A percentile compares a stretch with the other conserved stretches of the same genome.
These are phyloP conservation scores for Hephaestus fuliginosus DNA, from an alignment of 2,797 vertebrate species.

Conservation along the genomic window DNA sequence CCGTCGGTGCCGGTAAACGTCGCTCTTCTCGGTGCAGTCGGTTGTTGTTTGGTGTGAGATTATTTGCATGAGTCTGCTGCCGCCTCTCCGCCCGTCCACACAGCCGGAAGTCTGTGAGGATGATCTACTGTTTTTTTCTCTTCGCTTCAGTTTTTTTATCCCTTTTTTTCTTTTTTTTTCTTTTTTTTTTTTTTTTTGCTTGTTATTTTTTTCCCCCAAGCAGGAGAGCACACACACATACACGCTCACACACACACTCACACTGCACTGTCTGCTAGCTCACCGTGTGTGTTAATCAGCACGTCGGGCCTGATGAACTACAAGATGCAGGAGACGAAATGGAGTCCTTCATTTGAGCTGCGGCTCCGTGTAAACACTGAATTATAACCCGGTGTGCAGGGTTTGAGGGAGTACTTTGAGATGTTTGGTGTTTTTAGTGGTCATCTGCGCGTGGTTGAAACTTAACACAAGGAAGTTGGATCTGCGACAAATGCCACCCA, in stretches of 20 bases:
- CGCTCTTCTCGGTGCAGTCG: constrained; percentile 67
- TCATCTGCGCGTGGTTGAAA: background rate
- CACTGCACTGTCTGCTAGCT: constrained; percentile 43
- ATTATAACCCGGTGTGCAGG: background rate
- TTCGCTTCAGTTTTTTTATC: constrained; percentile 68
- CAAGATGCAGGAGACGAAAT: constrained; percentile 66
- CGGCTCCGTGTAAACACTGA: constrained; percentile 50
- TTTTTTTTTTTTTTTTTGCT: constrained; percentile 59
- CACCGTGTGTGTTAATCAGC: constrained; percentile 58
- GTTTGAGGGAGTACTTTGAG: background rate
- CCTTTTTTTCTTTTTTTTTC: constrained; percentile 52
- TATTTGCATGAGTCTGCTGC: constrained; percentile 76
- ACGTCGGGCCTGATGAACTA: constrained; percentile 68
- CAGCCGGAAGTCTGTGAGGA: constrained; percentile 88
- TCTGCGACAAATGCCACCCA: background rate
- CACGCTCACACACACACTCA: constrained; percentile 3
- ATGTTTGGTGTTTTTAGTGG: background rate
- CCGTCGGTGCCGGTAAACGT: constrained; percentile 79
- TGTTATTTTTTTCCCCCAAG: constrained; percentile 73
- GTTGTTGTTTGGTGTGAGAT: constrained; percentile 67
- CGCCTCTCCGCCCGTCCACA: constrained; percentile 75
- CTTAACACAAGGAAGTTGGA: constrained; percentile 10
- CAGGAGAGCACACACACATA: constrained; percentile 48
- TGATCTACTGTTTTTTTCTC: constrained; percentile 71
- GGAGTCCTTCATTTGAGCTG: constrained; percentile 63